Conservation (phyloP, 2,888 invertebrate species). For the Brachyopa scutellaris region DNA sequence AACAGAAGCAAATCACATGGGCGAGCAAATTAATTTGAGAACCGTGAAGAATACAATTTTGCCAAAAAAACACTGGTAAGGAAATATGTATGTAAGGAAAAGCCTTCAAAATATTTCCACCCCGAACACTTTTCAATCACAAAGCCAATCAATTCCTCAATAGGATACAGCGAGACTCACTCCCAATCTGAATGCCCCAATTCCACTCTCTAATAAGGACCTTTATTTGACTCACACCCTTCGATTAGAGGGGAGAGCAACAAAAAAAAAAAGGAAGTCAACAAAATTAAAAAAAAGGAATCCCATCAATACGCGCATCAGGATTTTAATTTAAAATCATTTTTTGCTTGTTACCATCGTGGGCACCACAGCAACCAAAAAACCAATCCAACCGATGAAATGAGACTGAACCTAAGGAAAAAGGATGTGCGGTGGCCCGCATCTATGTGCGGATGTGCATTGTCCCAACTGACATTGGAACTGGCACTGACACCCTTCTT, state of each 20-base stretch:
- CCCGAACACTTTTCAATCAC: constrained; percentile 69
- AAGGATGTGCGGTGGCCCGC: constrained; percentile 72
- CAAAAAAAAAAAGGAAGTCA: constrained; percentile 3
- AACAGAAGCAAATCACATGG: constrained; percentile 61
- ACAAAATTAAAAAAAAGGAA: constrained; percentile 39
- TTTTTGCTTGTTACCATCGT: constrained; percentile 71
- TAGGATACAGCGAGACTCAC: constrained; percentile 30
- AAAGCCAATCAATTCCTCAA: constrained; percentile 68
- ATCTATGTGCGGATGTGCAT: constrained; percentile 72
- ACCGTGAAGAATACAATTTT: constrained; percentile 60
- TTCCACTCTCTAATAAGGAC: constrained; percentile 57
- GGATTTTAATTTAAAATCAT: constrained; percentile 73
- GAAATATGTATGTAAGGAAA: constrained; percentile 18
- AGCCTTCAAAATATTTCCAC: constrained; percentile 34
- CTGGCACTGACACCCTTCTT: background rate
- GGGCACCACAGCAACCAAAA: constrained; percentile 71
- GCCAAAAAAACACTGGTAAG: constrained; percentile 30
- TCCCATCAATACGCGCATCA: constrained; percentile 72
- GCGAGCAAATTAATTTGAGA: constrained; percentile 70
- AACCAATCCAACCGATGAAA: constrained; percentile 68
- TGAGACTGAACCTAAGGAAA: constrained; percentile 63
- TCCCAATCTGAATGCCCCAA: background rate
- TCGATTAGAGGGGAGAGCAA: constrained; percentile 26
- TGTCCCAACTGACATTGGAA: constrained; percentile 41
- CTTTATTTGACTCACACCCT: constrained; percentile 47